Percentiles rank a stretch among this genome's conserved stretches.
Evolutionary conservation across 2,888 invertebrate genomes (phyloP).

Genomic region (Papilio protenor): DNA sequence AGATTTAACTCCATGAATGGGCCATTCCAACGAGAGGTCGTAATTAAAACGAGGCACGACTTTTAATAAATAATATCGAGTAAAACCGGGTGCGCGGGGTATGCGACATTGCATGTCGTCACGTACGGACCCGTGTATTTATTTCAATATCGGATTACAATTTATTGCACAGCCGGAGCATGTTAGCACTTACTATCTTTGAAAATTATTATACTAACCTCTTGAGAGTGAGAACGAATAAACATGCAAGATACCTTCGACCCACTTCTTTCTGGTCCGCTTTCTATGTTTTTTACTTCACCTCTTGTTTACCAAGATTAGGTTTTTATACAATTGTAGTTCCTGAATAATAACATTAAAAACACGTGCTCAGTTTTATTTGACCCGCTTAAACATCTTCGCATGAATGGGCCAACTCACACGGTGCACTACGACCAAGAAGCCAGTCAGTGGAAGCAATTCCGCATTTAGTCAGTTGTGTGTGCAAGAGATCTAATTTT

Average conservation of each 20-base stretch:
- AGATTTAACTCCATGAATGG: conserved; percentile 17
- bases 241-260: conserved; percentile 8
- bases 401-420: too few relatives aligned
- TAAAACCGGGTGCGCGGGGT: conserved; percentile 55
- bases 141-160: conserved; percentile 78
- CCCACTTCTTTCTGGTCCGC: conserved; percentile 20
- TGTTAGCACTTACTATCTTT: conserved; percentile 52
- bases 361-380: too few relatives aligned
- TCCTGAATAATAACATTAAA: too few relatives aligned
- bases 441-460: too few relatives aligned
- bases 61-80: conserved; percentile 61
- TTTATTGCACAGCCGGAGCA: conserved; percentile 61
- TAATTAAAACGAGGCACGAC: conserved; percentile 48
- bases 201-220: conserved; percentile 52
- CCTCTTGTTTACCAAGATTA: background rate
- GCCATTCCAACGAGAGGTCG: conserved; percentile 11
- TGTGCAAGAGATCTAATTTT: too few relatives aligned
- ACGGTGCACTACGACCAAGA: too few relatives aligned
- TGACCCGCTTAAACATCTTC: too few relatives aligned
- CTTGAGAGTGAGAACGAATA: conserved; percentile 24
- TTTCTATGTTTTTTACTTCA: conserved; percentile 20
- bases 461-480: too few relatives aligned
- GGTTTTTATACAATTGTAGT: too few relatives aligned
- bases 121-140: conserved; percentile 71
- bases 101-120: conserved; percentile 71